These are phyloP conservation scores for Lepilemur septentrionalis DNA, from an alignment of 2,797 vertebrate genomes.

Conservation along the genomic window DNA sequence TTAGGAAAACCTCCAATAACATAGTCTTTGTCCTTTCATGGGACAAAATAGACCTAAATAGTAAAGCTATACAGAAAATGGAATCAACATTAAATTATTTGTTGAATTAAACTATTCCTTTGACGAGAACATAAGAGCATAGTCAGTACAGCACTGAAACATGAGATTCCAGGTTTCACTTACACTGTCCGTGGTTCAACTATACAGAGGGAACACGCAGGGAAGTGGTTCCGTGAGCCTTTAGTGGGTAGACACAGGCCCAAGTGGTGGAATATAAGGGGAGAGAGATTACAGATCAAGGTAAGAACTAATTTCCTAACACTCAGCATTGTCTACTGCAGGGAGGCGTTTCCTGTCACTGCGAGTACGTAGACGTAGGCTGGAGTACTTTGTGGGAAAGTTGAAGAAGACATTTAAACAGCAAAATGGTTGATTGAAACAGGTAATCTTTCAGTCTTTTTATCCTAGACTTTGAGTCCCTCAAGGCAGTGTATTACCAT, in stretches of 20 bases:
- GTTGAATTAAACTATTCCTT: neutral
- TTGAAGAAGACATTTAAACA: neutral
- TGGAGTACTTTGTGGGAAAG: neutral
- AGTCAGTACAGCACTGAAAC: neutral
- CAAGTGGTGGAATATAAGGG: neutral
- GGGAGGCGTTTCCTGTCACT: neutral
- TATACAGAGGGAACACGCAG: fast-evolving
- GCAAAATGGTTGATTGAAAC: neutral
- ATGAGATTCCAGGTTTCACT: neutral
- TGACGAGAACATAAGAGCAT: neutral
- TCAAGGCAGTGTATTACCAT: neutral
- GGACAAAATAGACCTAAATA: neutral
- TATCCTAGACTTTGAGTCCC: neutral
- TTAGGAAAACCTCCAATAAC: neutral
- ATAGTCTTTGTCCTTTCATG: neutral
- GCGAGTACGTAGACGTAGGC: neutral
- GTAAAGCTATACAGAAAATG: neutral
- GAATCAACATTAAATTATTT: neutral
- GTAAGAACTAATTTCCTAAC: neutral
- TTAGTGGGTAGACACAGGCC: neutral
- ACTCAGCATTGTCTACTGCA: neutral
- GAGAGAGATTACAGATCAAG: neutral
- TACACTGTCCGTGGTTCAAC: neutral
- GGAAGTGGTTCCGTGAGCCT: neutral
- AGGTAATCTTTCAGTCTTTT: neutral